phyloP scores from a whole-genome alignment of 2,797 vertebrate species.

The Cossypha niveicapilla region DNA sequence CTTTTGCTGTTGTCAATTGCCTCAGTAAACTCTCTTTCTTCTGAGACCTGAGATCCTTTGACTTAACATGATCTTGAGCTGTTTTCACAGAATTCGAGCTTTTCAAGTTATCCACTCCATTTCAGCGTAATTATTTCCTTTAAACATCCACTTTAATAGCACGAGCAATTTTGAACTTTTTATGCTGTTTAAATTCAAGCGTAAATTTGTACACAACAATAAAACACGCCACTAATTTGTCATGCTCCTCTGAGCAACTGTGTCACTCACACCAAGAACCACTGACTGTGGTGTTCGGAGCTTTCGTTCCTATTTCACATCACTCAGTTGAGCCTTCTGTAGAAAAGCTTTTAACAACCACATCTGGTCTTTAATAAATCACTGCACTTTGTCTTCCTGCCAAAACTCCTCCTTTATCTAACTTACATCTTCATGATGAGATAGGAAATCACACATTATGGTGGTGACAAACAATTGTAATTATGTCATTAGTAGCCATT shows the following conservation, averaged over 20 bases:
- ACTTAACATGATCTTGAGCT: slow-evolving; percentile 22
- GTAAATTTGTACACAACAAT: slow-evolving; percentile 70
- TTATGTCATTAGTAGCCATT: slow-evolving; percentile 91
- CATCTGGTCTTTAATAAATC: slow-evolving; percentile 92
- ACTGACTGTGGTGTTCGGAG: slow-evolving; percentile 53
- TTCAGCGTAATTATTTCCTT: slow-evolving; percentile 42
- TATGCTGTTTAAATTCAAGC: slow-evolving; percentile 61
- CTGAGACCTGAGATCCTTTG: slow-evolving; percentile 41
- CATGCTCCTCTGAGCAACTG: slow-evolving; percentile 63
- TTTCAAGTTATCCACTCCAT: slow-evolving; percentile 23
- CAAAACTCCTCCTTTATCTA: slow-evolving; percentile 92
- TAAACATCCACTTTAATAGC: slow-evolving; percentile 48
- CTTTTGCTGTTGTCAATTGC: slow-evolving; percentile 1
- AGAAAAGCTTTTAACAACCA: slow-evolving; percentile 83
- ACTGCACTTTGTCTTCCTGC: slow-evolving; percentile 90
- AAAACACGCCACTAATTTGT: slow-evolving; percentile 66
- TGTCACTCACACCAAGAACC: slow-evolving; percentile 71
- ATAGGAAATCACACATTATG: slow-evolving; percentile 90
- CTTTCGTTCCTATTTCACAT: slow-evolving; percentile 70
- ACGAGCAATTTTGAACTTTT: slow-evolving; percentile 47
- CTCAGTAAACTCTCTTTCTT: slow-evolving; percentile 3
- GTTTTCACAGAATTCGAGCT: slow-evolving; percentile 8
- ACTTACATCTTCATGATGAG: slow-evolving; percentile 89
- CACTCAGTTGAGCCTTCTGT: slow-evolving; percentile 74
- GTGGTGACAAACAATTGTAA: slow-evolving; percentile 94